Evolutionary conservation across 2,113 vertebrate species (phyloP), one percentile per base, ranked within the genome.

Genomic region (Aix galericulata): DNA sequence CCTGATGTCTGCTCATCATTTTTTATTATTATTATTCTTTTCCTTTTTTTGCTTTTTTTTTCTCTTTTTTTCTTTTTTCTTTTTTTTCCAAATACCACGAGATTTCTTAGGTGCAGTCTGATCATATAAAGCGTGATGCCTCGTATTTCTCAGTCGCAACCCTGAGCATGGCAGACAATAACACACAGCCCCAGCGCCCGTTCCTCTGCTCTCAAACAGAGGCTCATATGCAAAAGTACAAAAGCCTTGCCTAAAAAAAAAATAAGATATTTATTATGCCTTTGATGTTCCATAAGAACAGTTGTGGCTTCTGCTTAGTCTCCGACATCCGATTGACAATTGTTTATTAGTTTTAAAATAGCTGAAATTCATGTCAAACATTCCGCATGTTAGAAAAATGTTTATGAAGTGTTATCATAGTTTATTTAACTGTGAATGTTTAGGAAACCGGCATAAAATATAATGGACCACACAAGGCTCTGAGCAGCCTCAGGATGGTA

Each of bases 321-420:
- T 99, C 98, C 97, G 75, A 91, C 93, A 44, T 96, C 97, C 92
- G 68, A 93, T 69, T 98, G 99, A 99, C 99, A 98, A 98, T 97
- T 99, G 99, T 99, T 99, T 99, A 99, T 99, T 98, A 98, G 97
- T 98, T 98, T 98, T 98, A 98, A 98, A 99, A 99, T 98, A 98
- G 97, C 98, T 98, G 98, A 98, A 97, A 98, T 98, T 98, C 98
- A 98, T 98, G 98, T 98, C 98, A 97, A 97, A 98, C 98, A 98
- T 98, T 98, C 98, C 92, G 14, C 97, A 97, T 97, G 98, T 97
- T 97, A 95, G 97, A 94, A 98, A 97, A 98, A 97, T 98, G 98
- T 99, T 99, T 98, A 98, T 97, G 98, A 98, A 98, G 98, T 98
- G 98, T 98, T 98, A 98, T 98, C 98, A 96, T 81, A 90, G 95